These are phyloP conservation scores for Alviniconcha marisindica DNA, from an alignment of 1,140 invertebrate genomes.

Conservation along the genomic window DNA sequence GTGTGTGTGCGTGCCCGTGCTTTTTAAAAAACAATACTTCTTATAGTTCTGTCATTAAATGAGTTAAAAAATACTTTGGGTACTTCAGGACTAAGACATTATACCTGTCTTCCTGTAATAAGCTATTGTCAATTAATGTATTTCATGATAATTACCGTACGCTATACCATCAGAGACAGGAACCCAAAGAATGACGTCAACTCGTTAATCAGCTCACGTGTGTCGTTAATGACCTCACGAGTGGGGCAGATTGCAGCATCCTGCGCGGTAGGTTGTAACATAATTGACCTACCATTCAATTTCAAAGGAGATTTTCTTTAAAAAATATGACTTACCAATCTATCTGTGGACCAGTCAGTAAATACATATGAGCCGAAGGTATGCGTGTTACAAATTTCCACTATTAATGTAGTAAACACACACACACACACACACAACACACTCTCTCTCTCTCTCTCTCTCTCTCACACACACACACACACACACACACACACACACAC, in stretches of 20 bases:
- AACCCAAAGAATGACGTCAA: no score
- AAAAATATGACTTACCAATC: background rate
- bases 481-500: background rate
- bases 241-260: no score
- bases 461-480: background rate
- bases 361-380: background rate
- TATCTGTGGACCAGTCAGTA: background rate
- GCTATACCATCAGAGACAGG: no score
- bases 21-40: no score
- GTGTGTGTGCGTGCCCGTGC: background rate
- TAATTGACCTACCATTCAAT: no score
- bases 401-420: background rate
- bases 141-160: no score
- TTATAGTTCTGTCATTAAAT: background rate
- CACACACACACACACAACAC: constrained; percentile 17
- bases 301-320: no score
- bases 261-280: no score
- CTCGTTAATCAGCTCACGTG: no score
- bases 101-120: background rate
- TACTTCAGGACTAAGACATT: background rate
- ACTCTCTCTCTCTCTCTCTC: background rate
- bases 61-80: background rate
- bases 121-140: no score
- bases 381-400: background rate
- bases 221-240: no score